These are phyloP conservation scores for Acyrthosiphon pisum DNA, from an alignment of 1,140 invertebrate species.

Conservation along the genomic window DNA sequence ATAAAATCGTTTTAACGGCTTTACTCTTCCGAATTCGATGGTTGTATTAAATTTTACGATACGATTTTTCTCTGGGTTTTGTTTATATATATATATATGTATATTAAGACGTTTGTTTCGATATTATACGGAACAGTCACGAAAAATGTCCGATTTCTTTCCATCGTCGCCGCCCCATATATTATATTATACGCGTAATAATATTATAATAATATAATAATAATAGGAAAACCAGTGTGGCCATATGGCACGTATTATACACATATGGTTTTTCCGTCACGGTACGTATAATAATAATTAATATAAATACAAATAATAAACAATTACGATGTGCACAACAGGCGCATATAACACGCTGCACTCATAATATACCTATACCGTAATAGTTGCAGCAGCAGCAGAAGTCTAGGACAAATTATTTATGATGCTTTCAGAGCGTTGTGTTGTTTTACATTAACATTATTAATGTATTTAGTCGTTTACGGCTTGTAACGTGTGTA, in stretches of 20 bases:
- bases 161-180: too few species aligned
- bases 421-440: slow-evolving; percentile 35
- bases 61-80: background rate
- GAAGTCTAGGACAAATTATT: slow-evolving; percentile 13
- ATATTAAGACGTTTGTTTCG: background rate
- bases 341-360: background rate
- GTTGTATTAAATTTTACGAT: background rate
- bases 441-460: background rate
- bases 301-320: slow-evolving; percentile 12
- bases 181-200: background rate
- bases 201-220: background rate
- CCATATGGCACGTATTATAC: background rate
- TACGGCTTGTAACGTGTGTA: slow-evolving; percentile 23
- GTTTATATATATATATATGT: too few species aligned
- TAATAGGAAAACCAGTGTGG: background rate
- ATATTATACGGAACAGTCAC: background rate
- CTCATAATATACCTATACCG: background rate
- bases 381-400: background rate
- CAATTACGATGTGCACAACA: background rate
- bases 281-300: background rate
- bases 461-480: slow-evolving; percentile 42
- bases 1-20: background rate
- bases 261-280: background rate
- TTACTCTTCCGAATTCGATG: background rate
- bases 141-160: background rate